Percentiles rank a stretch among this genome's conserved stretches.
Evolutionary conservation across 2,888 invertebrate species (phyloP).

Genomic region (Coleophora deauratella): DNA sequence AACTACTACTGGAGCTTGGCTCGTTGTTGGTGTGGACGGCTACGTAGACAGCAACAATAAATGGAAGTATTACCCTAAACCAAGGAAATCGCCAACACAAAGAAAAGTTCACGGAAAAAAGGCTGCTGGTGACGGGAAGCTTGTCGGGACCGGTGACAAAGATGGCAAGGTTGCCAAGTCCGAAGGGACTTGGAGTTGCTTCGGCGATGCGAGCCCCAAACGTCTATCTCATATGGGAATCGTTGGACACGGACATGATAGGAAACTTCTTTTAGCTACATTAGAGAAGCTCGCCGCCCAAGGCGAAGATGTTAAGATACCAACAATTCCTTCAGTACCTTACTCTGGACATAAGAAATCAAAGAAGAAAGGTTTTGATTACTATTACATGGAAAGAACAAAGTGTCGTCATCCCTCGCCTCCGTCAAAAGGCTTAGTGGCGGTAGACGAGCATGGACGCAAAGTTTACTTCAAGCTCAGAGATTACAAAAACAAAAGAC

Average conservation of each 20-base stretch:
- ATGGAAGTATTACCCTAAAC: constrained; percentile 45
- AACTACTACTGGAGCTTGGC: constrained; percentile 38
- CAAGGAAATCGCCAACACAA: constrained; percentile 9
- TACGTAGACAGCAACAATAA: constrained; percentile 43
- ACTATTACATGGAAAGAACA: not conserved
- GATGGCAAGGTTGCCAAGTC: constrained; percentile 25
- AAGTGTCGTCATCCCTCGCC: constrained; percentile 46
- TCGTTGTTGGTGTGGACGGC: constrained; percentile 55
- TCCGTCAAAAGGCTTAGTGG: constrained; percentile 47
- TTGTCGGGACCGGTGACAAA: constrained; percentile 7
- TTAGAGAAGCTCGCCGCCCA: constrained; percentile 38
- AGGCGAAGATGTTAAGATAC: constrained; percentile 45
- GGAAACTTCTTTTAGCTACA: constrained; percentile 37
- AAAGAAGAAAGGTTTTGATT: constrained; percentile 15
- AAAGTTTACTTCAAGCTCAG: constrained; percentile 47
- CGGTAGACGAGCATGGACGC: constrained; percentile 41
- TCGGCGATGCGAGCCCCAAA: constrained; percentile 45
- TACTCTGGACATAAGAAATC: constrained; percentile 8
- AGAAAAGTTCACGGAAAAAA: constrained; percentile 16
- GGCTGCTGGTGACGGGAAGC: constrained; percentile 4
- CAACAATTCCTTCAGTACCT: constrained; percentile 32
- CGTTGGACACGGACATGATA: constrained; percentile 57
- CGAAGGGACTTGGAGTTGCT: constrained; percentile 53
- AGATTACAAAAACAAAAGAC: constrained; percentile 33
- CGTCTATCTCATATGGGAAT: constrained; percentile 52